These are phyloP conservation scores for Geodia barretti DNA, from an alignment of 37 sponge, comb jelly and placozoan species.

Conservation along the genomic window DNA sequence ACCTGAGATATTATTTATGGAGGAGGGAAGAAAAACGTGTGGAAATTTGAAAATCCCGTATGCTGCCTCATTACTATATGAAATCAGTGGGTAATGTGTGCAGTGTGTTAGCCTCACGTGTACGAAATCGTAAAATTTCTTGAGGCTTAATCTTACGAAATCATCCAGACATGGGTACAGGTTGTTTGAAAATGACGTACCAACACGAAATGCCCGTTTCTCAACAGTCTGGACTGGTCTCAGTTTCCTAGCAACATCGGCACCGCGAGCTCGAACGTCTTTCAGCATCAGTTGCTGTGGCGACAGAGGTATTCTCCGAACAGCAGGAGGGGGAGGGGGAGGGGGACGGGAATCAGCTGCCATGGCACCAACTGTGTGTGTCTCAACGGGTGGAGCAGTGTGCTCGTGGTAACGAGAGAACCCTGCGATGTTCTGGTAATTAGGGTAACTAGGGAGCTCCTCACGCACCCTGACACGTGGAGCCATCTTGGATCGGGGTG, in stretches of 20 bases:
- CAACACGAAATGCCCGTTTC: conserved; percentile 72
- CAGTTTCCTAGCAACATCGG: conserved; percentile 23
- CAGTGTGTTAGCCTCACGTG: no score
- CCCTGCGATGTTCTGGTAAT: neutral
- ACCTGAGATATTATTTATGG: neutral
- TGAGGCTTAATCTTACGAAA: no score
- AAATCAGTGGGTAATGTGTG: no score
- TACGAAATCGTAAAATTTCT: no score
- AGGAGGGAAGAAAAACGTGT: neutral
- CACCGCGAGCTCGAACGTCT: neutral
- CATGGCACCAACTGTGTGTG: neutral
- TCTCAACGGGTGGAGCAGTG: neutral
- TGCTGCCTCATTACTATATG: no score
- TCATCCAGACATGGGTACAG: no score
- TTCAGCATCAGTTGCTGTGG: conserved; percentile 6
- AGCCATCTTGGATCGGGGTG: neutral
- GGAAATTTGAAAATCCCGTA: neutral
- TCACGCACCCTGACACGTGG: neutral
- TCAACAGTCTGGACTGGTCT: conserved; percentile 66
- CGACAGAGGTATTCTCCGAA: neutral
- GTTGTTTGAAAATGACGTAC: conserved; percentile 48
- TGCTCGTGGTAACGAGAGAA: neutral
- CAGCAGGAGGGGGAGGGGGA: conserved; percentile 9
- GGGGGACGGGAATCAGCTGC: conserved; percentile 24
- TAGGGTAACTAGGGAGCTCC: neutral